Percentiles rank a stretch among this genome's conserved stretches.
phyloP scores from a whole-genome alignment of 2,797 vertebrate species.

The Gallinago solitaria region DNA sequence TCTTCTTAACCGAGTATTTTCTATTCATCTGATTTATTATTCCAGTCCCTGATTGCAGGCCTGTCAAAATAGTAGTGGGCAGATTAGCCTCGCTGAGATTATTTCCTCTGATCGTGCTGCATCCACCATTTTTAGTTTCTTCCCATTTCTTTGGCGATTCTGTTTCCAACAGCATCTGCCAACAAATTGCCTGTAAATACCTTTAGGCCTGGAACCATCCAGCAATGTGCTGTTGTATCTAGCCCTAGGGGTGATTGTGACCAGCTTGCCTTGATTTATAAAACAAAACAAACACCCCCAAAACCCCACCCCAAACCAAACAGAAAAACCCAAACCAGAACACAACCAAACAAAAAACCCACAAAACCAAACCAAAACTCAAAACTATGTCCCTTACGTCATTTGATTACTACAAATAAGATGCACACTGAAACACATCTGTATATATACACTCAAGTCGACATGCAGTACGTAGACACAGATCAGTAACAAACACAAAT shows the following conservation, averaged over 20 bases:
- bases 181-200: neutral
- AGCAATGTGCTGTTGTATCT: neutral
- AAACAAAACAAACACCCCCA: no score
- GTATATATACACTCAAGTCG: no score
- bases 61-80: neutral
- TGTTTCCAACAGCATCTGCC: neutral
- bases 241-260: neutral
- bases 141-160: neutral
- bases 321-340: neutral
- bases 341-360: neutral
- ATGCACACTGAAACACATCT: neutral
- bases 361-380: neutral
- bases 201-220: neutral
- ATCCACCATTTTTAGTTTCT: neutral
- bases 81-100: neutral
- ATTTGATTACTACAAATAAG: neutral
- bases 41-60: neutral
- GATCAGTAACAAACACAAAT: neutral
- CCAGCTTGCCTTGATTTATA: neutral
- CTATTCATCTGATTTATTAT: neutral
- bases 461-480: neutral
- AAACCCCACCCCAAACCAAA: neutral
- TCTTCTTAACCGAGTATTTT: neutral
- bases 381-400: neutral
- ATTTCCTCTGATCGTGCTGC: neutral